A percentile compares a stretch with the other conserved stretches of the same genome.
Conservation (phyloP, 1,140 invertebrate genomes). For the Drosophila gunungcola region DNA sequence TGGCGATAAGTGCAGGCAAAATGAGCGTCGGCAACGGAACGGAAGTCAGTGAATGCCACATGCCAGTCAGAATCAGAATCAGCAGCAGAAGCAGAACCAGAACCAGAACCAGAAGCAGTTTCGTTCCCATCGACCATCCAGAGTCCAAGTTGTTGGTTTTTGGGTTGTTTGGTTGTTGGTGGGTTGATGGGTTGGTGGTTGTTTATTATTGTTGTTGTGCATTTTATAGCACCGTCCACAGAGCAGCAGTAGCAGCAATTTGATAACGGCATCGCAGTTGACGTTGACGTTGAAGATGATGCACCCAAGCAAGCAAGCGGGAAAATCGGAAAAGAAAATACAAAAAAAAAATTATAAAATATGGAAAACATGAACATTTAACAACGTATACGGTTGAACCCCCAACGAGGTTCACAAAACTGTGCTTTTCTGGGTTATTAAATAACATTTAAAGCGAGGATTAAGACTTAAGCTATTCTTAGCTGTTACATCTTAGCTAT, state of each 20-base stretch:
- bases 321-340: constrained; percentile 44
- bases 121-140: constrained; percentile 51
- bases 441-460: constrained; percentile 4
- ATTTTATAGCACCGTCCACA: constrained; percentile 67
- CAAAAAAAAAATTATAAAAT: constrained; percentile 18
- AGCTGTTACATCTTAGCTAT: too few species aligned
- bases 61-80: constrained; percentile 72
- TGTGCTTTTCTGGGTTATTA: constrained; percentile 1
- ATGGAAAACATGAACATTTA: constrained; percentile 49
- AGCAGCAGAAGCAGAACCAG: constrained; percentile 49
- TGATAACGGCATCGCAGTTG: constrained; percentile 75
- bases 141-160: constrained; percentile 44
- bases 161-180: constrained; percentile 7
- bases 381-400: constrained; percentile 15
- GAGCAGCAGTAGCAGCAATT: constrained; percentile 55
- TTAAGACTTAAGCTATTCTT: too few species aligned
- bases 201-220: constrained; percentile 57
- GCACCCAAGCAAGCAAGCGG: constrained; percentile 47
- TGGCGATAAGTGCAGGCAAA: constrained; percentile 78
- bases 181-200: constrained; percentile 22
- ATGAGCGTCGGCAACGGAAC: constrained; percentile 70
- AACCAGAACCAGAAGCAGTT: constrained; percentile 49
- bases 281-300: constrained; percentile 69
- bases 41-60: constrained; percentile 80
- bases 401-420: constrained; percentile 6